These are phyloP conservation scores for Epicampocera succincta DNA, from an alignment of 2,888 invertebrate species.

Conservation along the genomic window DNA sequence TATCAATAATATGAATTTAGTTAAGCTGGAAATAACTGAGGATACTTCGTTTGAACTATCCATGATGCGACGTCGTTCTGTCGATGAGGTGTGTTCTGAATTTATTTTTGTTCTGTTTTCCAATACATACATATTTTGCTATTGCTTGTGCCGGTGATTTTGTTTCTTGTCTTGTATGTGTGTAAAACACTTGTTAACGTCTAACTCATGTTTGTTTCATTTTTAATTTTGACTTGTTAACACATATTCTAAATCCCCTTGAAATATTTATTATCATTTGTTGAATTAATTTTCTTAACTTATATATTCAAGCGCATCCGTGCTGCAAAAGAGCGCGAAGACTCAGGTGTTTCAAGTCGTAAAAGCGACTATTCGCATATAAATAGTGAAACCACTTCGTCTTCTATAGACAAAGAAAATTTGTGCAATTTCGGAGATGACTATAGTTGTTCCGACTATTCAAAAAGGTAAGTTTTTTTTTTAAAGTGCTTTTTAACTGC, in stretches of 20 bases:
- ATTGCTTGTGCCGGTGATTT: slow-evolving; percentile 11
- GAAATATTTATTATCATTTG: not conserved
- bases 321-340: slow-evolving; percentile 76
- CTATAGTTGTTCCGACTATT: slow-evolving; percentile 81
- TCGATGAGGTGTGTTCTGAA: slow-evolving; percentile 76
- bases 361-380: slow-evolving; percentile 83
- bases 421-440: slow-evolving; percentile 79
- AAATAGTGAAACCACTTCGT: slow-evolving; percentile 82
- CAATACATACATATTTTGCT: not conserved
- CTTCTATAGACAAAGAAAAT: slow-evolving; percentile 81
- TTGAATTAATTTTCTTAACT: slow-evolving; percentile 15
- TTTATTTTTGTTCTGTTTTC: slow-evolving; percentile 7
- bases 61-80: slow-evolving; percentile 78
- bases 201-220: too few species aligned
- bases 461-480: slow-evolving; percentile 81
- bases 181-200: too few species aligned
- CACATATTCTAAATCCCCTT: not conserved
- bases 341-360: slow-evolving; percentile 82
- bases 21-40: slow-evolving; percentile 78
- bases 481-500: not conserved
- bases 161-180: not conserved
- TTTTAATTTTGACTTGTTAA: too few species aligned
- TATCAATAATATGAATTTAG: slow-evolving; percentile 74
- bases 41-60: slow-evolving; percentile 80
- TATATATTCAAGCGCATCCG: slow-evolving; percentile 73